Base-by-base conservation (phyloP, 2,113 vertebrate genomes). In the Alethe diademata region DNA sequence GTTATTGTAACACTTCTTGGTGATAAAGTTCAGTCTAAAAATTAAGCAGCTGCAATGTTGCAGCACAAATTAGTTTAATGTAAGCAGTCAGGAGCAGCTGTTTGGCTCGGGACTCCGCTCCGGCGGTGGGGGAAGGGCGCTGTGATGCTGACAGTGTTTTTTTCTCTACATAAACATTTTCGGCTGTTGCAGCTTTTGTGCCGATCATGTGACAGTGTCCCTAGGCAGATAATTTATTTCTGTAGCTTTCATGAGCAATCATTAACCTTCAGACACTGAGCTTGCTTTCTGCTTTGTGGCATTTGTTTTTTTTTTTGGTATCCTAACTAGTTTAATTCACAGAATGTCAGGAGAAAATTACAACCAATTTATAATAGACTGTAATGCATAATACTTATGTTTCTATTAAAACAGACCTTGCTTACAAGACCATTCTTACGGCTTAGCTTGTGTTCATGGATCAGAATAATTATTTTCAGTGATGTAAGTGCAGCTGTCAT, bases 221-320 rank as follows among this genome's bases (percentile, higher is more conserved):
- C 98, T 97, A 98, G 98, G 98, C 98, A 98, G 98, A 98, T 98
- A 97, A 98, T 98, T 98, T 98, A 98, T 98, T 98, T 98, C 98
- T 98, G 98, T 98, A 98, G 98, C 98, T 98, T 98, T 98, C 98
- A 98, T 98, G 98, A 98, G 97, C 98, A 98, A 98, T 98, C 98
- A 98, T 98, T 98, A 98, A 98, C 98, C 98, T 98, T 98, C 98
- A 98, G 98, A 98, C 98, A 98, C 96, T 65, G 95, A 97, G 97
- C 98, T 98, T 98, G 97, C 98, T 98, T 98, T 98, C 96, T 97
- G 97, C 97, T 98, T 98, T 98, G 97, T 98, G 98, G 97, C 97
- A 98, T 98, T 98, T 97, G 96, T 88, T 87, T 96, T 95, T 96
- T 90, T 97, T 92, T 97, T 97, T 97, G 86, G 93, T 97, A 94